Percentiles rank a stretch among this genome's conserved stretches.
phyloP scores from a whole-genome alignment of 2,888 invertebrate species.

The Agonopterix arenella region DNA sequence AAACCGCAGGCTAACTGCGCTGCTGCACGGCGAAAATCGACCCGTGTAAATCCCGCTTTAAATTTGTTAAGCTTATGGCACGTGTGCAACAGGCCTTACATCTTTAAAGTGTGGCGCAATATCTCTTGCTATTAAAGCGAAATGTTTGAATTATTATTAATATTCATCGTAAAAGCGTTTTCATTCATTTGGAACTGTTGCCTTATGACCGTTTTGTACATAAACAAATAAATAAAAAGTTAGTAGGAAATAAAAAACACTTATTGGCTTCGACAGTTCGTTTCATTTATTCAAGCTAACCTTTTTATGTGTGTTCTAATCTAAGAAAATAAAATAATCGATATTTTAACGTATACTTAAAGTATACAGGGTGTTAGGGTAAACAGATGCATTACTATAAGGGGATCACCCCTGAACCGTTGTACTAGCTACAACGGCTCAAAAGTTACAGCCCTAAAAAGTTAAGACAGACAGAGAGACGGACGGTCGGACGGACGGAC shows the following conservation, averaged over 20 bases:
- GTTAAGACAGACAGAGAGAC: too few species aligned
- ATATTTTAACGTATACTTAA: not conserved
- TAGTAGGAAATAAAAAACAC: constrained; percentile 70
- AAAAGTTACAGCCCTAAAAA: too few species aligned
- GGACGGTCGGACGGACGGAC: too few species aligned
- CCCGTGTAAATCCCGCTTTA: too few species aligned
- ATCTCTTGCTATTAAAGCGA: constrained; percentile 36
- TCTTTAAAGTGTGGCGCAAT: constrained; percentile 32
- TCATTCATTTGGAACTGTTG: constrained; percentile 68
- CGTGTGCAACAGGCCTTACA: constrained; percentile 13
- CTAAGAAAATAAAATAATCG: not conserved
- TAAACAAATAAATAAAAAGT: constrained; percentile 60
- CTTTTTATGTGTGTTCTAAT: constrained; percentile 2
- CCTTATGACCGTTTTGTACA: constrained; percentile 75
- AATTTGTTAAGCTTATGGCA: constrained; percentile 1
- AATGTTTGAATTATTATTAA: constrained; percentile 32
- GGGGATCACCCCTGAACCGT: too few species aligned
- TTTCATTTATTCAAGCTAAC: constrained; percentile 35
- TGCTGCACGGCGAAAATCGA: too few species aligned
- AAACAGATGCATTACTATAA: too few species aligned
- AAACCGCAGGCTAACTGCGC: too few species aligned
- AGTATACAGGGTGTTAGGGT: too few species aligned
- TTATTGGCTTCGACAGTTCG: constrained; percentile 63
- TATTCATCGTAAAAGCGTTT: constrained; percentile 45
- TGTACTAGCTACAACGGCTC: too few species aligned